Evolutionary conservation across 2,113 vertebrate genomes (phyloP).

Genomic region (Ailuropoda melanoleuca): DNA sequence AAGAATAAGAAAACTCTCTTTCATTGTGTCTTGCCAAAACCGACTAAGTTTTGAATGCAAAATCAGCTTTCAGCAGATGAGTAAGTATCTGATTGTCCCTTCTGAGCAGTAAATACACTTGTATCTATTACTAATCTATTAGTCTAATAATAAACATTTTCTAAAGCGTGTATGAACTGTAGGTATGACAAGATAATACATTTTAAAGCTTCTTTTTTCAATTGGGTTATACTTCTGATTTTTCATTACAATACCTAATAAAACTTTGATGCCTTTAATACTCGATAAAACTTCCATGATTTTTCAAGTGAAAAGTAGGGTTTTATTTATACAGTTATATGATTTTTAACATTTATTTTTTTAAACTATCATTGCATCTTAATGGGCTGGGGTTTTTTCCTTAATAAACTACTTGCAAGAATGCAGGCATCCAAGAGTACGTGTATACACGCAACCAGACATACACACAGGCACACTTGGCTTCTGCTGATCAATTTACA

Average conservation of each 20-base stretch:
- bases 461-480: neutral
- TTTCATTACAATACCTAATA: conserved; percentile 39
- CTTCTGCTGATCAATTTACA: neutral
- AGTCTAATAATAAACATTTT: neutral
- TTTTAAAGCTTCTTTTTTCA: neutral
- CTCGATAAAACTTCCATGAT: neutral
- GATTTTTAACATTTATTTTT: neutral
- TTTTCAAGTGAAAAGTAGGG: neutral
- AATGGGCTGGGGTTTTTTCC: neutral
- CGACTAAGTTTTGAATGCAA: neutral
- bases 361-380: neutral
- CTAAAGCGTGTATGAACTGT: neutral
- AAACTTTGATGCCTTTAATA: neutral
- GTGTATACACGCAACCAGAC: neutral
- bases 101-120: neutral
- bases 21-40: conserved; percentile 30
- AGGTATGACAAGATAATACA: neutral
- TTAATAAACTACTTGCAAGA: neutral
- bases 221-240: neutral
- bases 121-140: neutral
- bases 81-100: neutral
- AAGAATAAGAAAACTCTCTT: neutral
- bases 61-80: neutral
- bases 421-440: neutral
- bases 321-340: neutral